Evolutionary conservation across 2,888 invertebrate species (phyloP).

Genomic region (Noctua pronuba): DNA sequence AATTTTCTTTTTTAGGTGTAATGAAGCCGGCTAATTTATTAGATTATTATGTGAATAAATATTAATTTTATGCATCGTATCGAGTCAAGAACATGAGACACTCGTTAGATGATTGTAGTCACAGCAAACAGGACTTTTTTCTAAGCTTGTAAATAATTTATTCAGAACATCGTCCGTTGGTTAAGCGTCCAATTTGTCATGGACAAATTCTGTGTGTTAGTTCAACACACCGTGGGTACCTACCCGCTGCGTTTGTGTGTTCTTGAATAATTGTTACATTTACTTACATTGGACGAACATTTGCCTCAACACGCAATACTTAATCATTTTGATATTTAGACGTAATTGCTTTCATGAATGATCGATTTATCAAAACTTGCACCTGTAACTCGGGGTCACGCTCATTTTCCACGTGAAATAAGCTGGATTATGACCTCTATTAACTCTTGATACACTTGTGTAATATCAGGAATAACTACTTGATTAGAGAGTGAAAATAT

Average conservation of each 20-base stretch:
- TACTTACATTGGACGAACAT: conserved; percentile 61
- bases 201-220: conserved; percentile 82
- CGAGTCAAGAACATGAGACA: conserved; percentile 45
- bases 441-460: not conserved
- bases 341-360: conserved; percentile 57
- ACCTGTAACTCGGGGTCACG: conserved; percentile 42
- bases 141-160: conserved; percentile 79
- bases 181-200: conserved; percentile 84
- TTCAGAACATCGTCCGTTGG: conserved; percentile 78
- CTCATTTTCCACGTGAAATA: conserved; percentile 28
- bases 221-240: conserved; percentile 72
- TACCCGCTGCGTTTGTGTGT: conserved; percentile 68
- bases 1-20: conserved; percentile 31
- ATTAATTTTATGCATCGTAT: conserved; percentile 56
- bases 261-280: conserved; percentile 71
- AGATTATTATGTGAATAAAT: conserved; percentile 43
- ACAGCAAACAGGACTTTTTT: conserved; percentile 69
- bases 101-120: conserved; percentile 55
- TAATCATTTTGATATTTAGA: conserved; percentile 66
- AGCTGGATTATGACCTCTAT: conserved; percentile 26
- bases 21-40: conserved; percentile 49
- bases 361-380: conserved; percentile 57
- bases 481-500: conserved; percentile 34
- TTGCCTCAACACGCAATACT: conserved; percentile 53
- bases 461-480: conserved; percentile 19